Evolutionary conservation across 2,888 invertebrate species (phyloP).

Genomic region (Odontomyia ornata): DNA sequence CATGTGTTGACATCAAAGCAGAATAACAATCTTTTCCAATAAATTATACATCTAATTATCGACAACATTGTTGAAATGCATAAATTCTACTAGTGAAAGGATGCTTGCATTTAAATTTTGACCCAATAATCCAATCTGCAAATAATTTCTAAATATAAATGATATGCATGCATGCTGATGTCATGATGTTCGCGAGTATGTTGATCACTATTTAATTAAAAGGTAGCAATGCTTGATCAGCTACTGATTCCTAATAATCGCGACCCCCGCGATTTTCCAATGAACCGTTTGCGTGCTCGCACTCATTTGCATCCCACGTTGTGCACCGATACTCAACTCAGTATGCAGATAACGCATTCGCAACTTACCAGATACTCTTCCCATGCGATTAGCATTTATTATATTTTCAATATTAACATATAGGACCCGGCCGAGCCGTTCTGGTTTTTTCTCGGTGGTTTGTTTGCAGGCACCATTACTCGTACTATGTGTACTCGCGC

Average conservation of each 20-base stretch:
- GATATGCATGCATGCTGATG: neutral
- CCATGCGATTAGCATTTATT: neutral
- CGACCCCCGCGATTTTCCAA: neutral
- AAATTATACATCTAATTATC: too few species aligned
- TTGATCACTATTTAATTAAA: neutral
- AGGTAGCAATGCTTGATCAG: neutral
- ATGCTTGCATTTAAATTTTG: too few species aligned
- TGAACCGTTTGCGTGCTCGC: neutral
- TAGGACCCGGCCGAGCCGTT: neutral
- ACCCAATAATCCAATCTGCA: too few species aligned
- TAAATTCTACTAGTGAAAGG: too few species aligned
- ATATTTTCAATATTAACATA: neutral
- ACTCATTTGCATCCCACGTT: neutral
- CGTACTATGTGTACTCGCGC: neutral
- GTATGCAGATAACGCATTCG: constrained; percentile 7
- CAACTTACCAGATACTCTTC: neutral
- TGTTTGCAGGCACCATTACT: neutral
- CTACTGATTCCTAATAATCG: neutral
- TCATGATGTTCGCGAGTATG: neutral
- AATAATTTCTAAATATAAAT: neutral
- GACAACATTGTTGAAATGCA: too few species aligned
- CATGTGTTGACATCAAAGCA: too few species aligned
- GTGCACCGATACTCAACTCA: neutral
- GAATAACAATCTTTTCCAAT: too few species aligned
- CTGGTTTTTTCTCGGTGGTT: too few species aligned